Base-by-base conservation (phyloP, 2,113 vertebrate genomes). In the Paraplagusia blochii region DNA sequence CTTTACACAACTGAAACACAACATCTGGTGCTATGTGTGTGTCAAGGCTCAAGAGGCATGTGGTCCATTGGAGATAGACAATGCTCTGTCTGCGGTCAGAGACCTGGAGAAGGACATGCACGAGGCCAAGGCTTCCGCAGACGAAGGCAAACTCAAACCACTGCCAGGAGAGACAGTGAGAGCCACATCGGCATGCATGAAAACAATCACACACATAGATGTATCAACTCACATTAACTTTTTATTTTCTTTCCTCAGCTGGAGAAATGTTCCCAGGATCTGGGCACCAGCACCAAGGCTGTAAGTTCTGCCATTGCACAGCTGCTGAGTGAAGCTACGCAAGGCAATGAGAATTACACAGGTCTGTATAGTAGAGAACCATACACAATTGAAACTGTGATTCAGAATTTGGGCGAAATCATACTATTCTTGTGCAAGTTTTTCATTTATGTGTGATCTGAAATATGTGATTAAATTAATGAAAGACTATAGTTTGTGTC, bases 281-380 rank as follows among this genome's bases (percentile, higher is more conserved):
- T 99, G 72, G 94, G 95, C 22, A 94, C 89, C 71, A 95, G 94
- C 84, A 97, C 95, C 11, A 99, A 99, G 82, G 94, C 95, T 0
- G 95, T 99, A 72, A 97, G 93, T 73, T 97, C 96, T 0, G 92
- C 95, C 59, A 94, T 99, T 0, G 96, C 96, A 57, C 93, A 98
- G 72, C 90, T 99, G 16, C 81, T 97, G 57, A 96, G 96, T 18
- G 96, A 98, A 69, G 92, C 94, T 18, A 93, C 94, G n/a, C 96
- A 96, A 74, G 96, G 96, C 79, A 97, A 98, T 0, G 96, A 99
- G 86, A 99, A 99, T 81, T 99, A 99, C 63, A 95, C 95, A 86
- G 96, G 96, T 97, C 84, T n/a, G n/a, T n/a, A n/a, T n/a, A 7
- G 72, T 57, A 15, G 8, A 39, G 16, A 44, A 38, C 16, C 46